These are phyloP conservation scores for Acanthosepion lycidas DNA, from an alignment of 2,888 invertebrate species.

Conservation along the genomic window DNA sequence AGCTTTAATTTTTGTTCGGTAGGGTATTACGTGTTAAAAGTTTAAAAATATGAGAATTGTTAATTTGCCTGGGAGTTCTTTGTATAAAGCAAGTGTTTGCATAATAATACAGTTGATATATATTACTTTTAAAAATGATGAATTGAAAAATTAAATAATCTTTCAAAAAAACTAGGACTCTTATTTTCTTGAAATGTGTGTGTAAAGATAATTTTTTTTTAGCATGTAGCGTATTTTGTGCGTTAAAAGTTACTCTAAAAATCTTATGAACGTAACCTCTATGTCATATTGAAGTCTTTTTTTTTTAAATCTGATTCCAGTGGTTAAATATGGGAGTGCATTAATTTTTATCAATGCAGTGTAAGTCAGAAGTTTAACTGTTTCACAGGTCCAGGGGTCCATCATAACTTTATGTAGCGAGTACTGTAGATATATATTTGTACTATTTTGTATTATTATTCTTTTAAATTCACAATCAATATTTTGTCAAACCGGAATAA, in stretches of 20 bases:
- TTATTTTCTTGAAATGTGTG: background rate
- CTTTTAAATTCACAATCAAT: background rate
- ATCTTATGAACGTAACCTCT: background rate
- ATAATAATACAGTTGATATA: background rate
- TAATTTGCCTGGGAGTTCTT: background rate
- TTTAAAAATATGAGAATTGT: background rate
- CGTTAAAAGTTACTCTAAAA: background rate
- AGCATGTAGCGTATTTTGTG: background rate
- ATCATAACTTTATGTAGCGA: background rate
- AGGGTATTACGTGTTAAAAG: slow-evolving; percentile 3
- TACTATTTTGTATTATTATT: background rate
- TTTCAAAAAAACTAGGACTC: background rate
- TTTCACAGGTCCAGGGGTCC: background rate
- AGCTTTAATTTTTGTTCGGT: background rate
- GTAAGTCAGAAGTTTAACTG: background rate
- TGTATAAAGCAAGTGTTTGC: background rate
- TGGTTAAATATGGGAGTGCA: slow-evolving; percentile 1
- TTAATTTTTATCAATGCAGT: too few relatives aligned
- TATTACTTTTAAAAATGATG: background rate
- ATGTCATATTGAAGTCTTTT: background rate
- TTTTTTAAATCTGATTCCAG: background rate
- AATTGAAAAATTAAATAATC: background rate
- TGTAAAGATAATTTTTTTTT: background rate
- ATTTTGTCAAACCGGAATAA: background rate
- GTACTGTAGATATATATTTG: background rate